Evolutionary conservation across 2,888 invertebrate species (phyloP).

Genomic region (Hypsopygia costalis): DNA sequence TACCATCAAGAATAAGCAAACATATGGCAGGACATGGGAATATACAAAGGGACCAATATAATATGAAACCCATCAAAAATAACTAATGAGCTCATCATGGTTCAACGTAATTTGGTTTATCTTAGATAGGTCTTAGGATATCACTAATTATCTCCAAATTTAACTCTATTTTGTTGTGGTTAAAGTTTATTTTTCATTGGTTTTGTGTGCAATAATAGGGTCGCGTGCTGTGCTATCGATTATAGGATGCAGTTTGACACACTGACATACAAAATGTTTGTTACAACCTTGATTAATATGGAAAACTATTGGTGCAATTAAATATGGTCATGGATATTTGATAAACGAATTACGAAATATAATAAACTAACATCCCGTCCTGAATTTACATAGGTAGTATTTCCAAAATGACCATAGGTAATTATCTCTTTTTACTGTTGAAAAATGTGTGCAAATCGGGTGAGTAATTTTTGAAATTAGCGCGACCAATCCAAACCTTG

Average conservation of each 20-base stretch:
- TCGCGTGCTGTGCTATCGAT: constrained; percentile 40
- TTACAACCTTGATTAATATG: no score
- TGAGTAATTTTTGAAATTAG: no score
- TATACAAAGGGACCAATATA: neutral
- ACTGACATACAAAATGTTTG: constrained; percentile 41
- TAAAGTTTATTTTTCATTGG: constrained; percentile 14
- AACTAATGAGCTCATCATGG: neutral
- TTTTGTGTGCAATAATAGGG: constrained; percentile 21
- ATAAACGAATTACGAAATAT: no score
- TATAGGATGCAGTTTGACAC: constrained; percentile 37
- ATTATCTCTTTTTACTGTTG: no score
- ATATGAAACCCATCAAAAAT: neutral
- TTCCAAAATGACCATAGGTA: no score
- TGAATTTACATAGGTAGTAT: no score
- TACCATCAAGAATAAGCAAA: constrained; percentile 48
- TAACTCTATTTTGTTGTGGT: neutral
- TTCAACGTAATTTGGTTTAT: neutral
- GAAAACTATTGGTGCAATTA: no score
- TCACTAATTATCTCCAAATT: neutral
- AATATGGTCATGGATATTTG: no score
- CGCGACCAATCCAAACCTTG: no score
- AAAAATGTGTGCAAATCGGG: no score
- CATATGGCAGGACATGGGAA: constrained; percentile 49
- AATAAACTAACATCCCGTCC: no score
- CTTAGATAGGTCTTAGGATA: neutral